Evolutionary conservation across 2,888 invertebrate genomes (phyloP).

Genomic region (Drosophila glabriapex): DNA sequence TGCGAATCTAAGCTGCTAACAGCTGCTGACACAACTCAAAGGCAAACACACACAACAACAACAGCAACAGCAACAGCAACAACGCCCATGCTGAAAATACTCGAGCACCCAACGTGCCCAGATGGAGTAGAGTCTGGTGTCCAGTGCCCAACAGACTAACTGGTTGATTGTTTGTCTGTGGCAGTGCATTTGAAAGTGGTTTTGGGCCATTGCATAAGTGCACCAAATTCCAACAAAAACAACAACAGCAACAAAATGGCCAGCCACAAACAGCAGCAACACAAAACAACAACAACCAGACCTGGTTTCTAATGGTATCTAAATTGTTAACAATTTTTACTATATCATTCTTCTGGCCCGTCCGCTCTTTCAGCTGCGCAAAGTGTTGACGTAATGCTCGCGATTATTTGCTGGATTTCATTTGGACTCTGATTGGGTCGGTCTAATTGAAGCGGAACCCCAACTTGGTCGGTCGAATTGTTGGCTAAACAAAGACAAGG

Average conservation of each 20-base stretch:
- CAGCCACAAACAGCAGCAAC: constrained; percentile 39
- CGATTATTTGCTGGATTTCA: constrained; percentile 59
- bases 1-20: constrained; percentile 17
- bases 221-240: constrained; percentile 65
- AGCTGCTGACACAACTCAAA: constrained; percentile 24
- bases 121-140: constrained; percentile 42
- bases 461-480: constrained; percentile 9
- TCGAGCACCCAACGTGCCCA: constrained; percentile 22
- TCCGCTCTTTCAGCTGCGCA: constrained; percentile 19
- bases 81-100: constrained; percentile 55
- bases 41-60: not conserved
- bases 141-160: constrained; percentile 50
- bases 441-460: constrained; percentile 75
- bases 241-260: constrained; percentile 27
- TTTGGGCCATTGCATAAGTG: constrained; percentile 80
- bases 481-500: constrained; percentile 22
- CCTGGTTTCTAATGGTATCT: constrained; percentile 67
- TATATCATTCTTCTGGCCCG: constrained; percentile 70
- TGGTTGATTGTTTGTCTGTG: constrained; percentile 49
- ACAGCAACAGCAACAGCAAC: not conserved
- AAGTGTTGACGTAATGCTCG: constrained; percentile 71
- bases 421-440: constrained; percentile 39
- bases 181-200: constrained; percentile 80
- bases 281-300: constrained; percentile 44
- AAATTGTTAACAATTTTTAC: constrained; percentile 61